Conservation (phyloP, 1,140 invertebrate species). For the Cherax quadricarinatus region DNA sequence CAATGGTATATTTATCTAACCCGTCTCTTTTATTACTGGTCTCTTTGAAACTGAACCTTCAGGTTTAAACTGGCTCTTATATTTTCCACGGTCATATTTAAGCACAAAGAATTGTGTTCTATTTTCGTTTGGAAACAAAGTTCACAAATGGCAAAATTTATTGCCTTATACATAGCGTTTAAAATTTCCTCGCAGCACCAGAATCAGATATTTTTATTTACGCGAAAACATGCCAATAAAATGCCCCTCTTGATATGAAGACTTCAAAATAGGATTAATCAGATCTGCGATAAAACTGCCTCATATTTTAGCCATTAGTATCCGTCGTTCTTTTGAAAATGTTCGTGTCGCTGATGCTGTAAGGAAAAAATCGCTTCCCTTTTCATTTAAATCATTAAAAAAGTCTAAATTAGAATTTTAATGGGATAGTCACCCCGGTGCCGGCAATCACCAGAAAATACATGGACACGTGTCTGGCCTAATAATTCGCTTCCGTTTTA, state of each 20-base stretch:
- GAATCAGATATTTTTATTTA: neutral
- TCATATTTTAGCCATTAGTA: neutral
- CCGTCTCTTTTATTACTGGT: no score
- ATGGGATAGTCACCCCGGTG: constrained; percentile 2
- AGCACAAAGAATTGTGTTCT: neutral
- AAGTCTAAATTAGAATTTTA: constrained; percentile 20
- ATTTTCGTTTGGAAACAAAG: neutral
- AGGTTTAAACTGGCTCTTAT: neutral
- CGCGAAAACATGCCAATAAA: neutral
- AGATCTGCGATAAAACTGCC: neutral
- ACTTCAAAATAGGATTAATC: neutral
- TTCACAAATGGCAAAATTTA: neutral
- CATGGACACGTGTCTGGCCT: neutral
- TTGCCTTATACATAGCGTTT: neutral
- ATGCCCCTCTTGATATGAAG: neutral
- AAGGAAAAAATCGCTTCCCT: neutral
- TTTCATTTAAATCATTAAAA: constrained; percentile 23
- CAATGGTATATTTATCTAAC: no score
- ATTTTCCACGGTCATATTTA: neutral
- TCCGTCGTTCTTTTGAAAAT: neutral
- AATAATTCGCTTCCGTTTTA: constrained; percentile 13
- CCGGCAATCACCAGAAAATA: neutral
- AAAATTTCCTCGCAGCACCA: no score
- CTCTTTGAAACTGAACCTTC: neutral
- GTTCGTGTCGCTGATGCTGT: neutral